These are phyloP conservation scores for Amyelois transitella DNA, from an alignment of 1,140 invertebrate species.

Conservation along the genomic window DNA sequence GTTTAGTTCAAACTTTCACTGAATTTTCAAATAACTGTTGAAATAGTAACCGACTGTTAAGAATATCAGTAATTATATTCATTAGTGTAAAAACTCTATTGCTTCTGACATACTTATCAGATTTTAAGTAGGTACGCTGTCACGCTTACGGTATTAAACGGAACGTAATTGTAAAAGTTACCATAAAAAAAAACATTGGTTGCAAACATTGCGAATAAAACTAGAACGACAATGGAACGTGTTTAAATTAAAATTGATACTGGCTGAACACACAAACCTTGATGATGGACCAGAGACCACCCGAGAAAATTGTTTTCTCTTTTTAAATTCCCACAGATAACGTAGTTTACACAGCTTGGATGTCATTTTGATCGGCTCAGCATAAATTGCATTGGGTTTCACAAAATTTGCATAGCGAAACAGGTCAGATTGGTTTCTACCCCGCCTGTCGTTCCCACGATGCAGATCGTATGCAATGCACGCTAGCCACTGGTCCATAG, in stretches of 20 bases:
- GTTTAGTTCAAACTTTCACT: not conserved
- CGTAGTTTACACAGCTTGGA: conserved; percentile 6
- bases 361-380: conserved; percentile 36
- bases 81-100: not conserved
- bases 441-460: conserved; percentile 39
- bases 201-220: not conserved
- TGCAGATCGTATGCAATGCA: conserved; percentile 10
- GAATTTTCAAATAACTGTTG: not conserved
- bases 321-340: not conserved
- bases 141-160: not conserved
- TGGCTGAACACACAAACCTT: too few relatives aligned
- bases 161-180: too few relatives aligned
- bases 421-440: conserved; percentile 40
- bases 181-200: too few relatives aligned
- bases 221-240: too few relatives aligned
- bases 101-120: not conserved
- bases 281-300: not conserved
- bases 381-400: conserved; percentile 20
- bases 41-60: not conserved
- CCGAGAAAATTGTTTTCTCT: not conserved
- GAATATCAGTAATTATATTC: not conserved
- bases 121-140: not conserved
- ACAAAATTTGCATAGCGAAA: conserved; percentile 47
- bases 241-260: not conserved
- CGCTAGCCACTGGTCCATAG: conserved; percentile 4